Evolutionary conservation across 2,113 vertebrate species (phyloP).

Genomic region (Ivindomyrus marchei): DNA sequence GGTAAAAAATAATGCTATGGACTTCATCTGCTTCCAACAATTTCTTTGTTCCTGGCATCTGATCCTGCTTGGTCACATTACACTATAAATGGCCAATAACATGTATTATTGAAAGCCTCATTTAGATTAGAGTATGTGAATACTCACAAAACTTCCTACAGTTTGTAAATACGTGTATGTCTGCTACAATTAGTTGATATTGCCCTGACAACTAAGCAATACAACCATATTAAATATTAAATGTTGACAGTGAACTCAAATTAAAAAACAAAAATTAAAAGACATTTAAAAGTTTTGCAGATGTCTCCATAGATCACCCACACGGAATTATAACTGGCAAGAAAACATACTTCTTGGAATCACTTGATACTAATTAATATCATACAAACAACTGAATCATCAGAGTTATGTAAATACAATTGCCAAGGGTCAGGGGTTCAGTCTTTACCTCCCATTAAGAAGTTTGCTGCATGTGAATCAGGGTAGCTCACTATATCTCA

Average conservation of each 20-base stretch:
- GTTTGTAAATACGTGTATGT: background rate
- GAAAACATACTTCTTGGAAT: background rate
- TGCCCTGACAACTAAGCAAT: background rate
- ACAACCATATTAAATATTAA: too few species aligned
- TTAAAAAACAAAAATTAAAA: background rate
- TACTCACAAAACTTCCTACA: background rate
- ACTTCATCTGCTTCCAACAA: background rate
- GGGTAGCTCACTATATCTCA: background rate
- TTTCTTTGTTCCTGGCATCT: background rate
- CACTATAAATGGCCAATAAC: background rate
- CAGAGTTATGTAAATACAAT: background rate
- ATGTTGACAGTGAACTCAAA: background rate
- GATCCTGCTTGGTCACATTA: background rate
- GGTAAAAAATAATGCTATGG: background rate
- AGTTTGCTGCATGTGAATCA: background rate
- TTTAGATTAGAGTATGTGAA: background rate
- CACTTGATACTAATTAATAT: background rate
- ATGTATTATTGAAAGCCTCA: background rate
- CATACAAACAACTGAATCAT: background rate
- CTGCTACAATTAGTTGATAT: background rate
- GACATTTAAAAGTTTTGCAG: background rate
- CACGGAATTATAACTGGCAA: background rate
- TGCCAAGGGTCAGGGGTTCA: background rate
- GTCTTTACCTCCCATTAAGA: background rate
- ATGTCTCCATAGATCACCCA: background rate